A percentile compares a stretch with the other conserved stretches of the same genome.
Evolutionary conservation across 2,797 vertebrate species (phyloP).

Genomic region (Acipenser transmontanus): DNA sequence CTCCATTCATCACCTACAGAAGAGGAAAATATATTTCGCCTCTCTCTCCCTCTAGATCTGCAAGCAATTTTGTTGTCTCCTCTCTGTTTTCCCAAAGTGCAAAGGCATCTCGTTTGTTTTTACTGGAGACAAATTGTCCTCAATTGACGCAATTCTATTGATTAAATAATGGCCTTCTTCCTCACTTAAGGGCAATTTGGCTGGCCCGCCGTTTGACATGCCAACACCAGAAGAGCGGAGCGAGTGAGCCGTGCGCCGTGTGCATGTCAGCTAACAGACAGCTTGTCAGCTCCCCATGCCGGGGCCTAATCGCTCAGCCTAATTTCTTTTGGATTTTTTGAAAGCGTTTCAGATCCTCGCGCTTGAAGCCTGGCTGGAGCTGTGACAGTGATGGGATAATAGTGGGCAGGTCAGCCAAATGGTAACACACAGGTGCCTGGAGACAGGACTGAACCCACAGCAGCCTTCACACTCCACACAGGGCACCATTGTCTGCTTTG

Average conservation of each 20-base stretch:
- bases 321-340: not conserved
- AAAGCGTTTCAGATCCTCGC: not conserved
- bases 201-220: constrained; percentile 13
- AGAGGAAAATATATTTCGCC: constrained; percentile 38
- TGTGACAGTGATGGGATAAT: constrained; percentile 6
- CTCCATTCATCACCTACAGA: no score
- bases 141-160: constrained; percentile 79
- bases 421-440: not conserved
- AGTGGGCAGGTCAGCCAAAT: constrained; percentile 1
- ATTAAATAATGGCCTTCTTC: constrained; percentile 83
- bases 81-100: constrained; percentile 54
- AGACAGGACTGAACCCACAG: not conserved
- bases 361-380: not conserved
- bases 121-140: constrained; percentile 71
- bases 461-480: not conserved
- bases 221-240: constrained; percentile 5
- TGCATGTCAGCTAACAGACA: constrained; percentile 5
- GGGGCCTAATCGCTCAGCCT: not conserved
- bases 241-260: not conserved
- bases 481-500: no score
- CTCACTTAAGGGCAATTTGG: constrained; percentile 71
- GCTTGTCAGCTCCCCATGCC: not conserved
- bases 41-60: constrained; percentile 55
- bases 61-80: constrained; percentile 56
- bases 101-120: constrained; percentile 69